Evolutionary conservation across 1,140 invertebrate species (phyloP).

Genomic region (Eriosoma lanigerum): DNA sequence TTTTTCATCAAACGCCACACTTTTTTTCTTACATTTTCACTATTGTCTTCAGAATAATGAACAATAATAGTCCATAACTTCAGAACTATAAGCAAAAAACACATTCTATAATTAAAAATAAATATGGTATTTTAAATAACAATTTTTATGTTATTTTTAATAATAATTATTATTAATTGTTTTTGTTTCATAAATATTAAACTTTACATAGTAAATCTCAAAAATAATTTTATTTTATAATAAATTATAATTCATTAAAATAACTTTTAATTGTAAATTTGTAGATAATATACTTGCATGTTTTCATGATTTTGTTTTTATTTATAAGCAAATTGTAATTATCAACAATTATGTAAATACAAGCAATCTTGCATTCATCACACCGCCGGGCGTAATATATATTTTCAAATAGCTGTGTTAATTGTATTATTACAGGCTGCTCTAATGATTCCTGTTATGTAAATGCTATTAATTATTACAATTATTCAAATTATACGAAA

Average conservation of each 20-base stretch:
- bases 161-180: too few species aligned
- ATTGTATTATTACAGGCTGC: neutral
- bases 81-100: constrained; percentile 1
- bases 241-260: neutral
- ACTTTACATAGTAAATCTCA: too few species aligned
- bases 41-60: constrained; percentile 39
- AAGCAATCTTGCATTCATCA: constrained; percentile 32
- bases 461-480: neutral
- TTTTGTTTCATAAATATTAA: too few species aligned
- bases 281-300: constrained; percentile 19
- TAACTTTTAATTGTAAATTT: too few species aligned
- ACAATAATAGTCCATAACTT: constrained; percentile 31
- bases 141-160: too few species aligned
- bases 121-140: too few species aligned
- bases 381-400: constrained; percentile 3
- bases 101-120: too few species aligned
- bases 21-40: constrained; percentile 27
- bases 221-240: too few species aligned
- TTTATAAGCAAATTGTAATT: constrained; percentile 26
- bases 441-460: neutral
- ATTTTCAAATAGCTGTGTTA: neutral
- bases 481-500: neutral
- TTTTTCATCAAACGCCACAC: constrained; percentile 28
- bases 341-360: constrained; percentile 11
- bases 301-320: neutral